These are phyloP conservation scores for Crenichthys baileyi DNA, from an alignment of 2,797 vertebrate species.

Conservation along the genomic window DNA sequence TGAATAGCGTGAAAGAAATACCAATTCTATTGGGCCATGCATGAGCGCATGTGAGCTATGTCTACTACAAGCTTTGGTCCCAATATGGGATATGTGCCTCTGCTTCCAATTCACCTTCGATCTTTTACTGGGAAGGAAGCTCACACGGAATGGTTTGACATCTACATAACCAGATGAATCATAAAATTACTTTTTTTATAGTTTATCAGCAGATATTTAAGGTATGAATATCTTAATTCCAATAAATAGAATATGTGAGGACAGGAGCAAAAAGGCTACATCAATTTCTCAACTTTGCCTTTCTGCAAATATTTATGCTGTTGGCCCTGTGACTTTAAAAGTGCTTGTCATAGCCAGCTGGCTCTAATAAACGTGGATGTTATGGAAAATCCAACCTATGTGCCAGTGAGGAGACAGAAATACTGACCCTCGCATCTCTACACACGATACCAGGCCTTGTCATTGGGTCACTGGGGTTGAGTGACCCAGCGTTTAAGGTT, in stretches of 20 bases:
- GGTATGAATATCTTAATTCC: slow-evolving; percentile 17
- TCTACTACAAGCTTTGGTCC: slow-evolving; percentile 75
- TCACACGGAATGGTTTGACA: slow-evolving; percentile 11
- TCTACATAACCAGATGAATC: slow-evolving; percentile 21
- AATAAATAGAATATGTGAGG: neutral
- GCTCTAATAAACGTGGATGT: slow-evolving; percentile 77
- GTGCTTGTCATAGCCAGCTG: slow-evolving; percentile 68
- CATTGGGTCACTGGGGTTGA: slow-evolving; percentile 75
- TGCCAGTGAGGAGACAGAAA: slow-evolving; percentile 78
- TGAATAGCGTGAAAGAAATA: slow-evolving; percentile 82
- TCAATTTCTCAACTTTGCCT: slow-evolving; percentile 45
- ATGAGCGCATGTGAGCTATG: slow-evolving; percentile 85
- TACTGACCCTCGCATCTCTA: slow-evolving; percentile 76
- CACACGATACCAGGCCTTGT: slow-evolving; percentile 76
- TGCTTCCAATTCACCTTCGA: slow-evolving; percentile 58
- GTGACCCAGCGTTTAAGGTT: slow-evolving; percentile 66
- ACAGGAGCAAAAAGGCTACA: slow-evolving; percentile 31
- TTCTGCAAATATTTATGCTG: slow-evolving; percentile 62
- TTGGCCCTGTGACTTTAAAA: slow-evolving; percentile 62
- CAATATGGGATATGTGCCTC: slow-evolving; percentile 75
- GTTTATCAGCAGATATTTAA: slow-evolving; percentile 3
- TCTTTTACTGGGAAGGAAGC: slow-evolving; percentile 43
- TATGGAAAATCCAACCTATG: slow-evolving; percentile 77
- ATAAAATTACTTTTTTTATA: slow-evolving; percentile 8
- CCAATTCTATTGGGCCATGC: slow-evolving; percentile 82